Evolutionary conservation across 2,113 vertebrate genomes (phyloP).

Genomic region (Suncus etruscus): DNA sequence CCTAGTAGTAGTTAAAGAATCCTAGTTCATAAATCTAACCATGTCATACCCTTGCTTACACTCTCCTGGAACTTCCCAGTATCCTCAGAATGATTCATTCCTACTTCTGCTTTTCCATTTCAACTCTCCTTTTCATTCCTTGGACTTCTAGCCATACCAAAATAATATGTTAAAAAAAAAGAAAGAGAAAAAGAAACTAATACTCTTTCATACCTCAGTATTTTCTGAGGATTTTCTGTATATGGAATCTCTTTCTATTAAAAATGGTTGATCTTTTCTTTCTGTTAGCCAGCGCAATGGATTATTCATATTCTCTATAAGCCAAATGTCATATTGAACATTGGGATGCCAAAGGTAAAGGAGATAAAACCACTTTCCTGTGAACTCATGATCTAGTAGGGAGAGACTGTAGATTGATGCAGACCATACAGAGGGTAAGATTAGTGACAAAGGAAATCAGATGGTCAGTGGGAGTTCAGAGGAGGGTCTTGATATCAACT

Average conservation of each 20-base stretch:
- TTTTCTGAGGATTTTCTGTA: background rate
- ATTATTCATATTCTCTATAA: background rate
- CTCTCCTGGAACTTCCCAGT: background rate
- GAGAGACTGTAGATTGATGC: background rate
- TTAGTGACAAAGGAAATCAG: conserved; percentile 11
- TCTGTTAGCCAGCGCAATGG: background rate
- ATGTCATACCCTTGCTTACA: background rate
- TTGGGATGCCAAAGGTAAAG: background rate
- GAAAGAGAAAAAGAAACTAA: background rate
- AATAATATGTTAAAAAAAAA: background rate
- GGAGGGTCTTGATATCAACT: background rate
- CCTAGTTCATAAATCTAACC: background rate
- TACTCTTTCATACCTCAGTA: background rate
- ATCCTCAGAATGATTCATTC: background rate
- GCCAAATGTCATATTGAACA: background rate
- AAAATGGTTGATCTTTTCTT: conserved; percentile 1
- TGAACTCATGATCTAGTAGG: background rate
- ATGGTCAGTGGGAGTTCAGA: background rate
- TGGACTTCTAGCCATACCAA: conserved; percentile 7
- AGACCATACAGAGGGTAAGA: background rate
- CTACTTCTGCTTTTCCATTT: conserved; percentile 12
- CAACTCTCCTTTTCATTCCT: conserved; percentile 26
- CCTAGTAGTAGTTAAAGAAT: background rate
- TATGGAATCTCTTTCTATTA: background rate
- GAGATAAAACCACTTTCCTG: background rate